These are phyloP conservation scores for Drosophila athabasca DNA, from an alignment of 1,140 invertebrate species.

Conservation along the genomic window DNA sequence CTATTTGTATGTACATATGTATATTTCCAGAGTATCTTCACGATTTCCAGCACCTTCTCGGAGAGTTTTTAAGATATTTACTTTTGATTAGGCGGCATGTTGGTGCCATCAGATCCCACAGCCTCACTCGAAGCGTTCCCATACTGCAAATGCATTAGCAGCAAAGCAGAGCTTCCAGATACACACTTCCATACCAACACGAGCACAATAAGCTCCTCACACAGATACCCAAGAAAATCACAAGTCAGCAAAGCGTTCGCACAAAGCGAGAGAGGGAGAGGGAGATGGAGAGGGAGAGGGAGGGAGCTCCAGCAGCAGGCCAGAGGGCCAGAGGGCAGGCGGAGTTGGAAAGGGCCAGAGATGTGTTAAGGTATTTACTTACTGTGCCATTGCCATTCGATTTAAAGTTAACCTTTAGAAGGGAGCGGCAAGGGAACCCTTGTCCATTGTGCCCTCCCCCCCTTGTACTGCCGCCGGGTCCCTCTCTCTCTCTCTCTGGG, in stretches of 20 bases:
- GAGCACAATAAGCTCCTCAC: slow-evolving; percentile 3
- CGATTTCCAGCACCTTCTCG: slow-evolving; percentile 7
- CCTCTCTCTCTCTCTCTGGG: slow-evolving; percentile 24
- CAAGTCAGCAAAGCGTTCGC: slow-evolving; percentile 64
- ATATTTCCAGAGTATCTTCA: background rate
- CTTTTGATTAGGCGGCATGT: slow-evolving; percentile 31
- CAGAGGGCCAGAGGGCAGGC: slow-evolving; percentile 13
- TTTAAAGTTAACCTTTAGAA: slow-evolving; percentile 71
- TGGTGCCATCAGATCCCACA: slow-evolving; percentile 5
- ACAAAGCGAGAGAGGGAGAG: background rate
- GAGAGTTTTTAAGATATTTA: background rate
- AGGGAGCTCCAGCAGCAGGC: no score
- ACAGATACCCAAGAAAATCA: slow-evolving; percentile 51
- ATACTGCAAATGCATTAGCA: slow-evolving; percentile 36
- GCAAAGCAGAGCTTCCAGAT: slow-evolving; percentile 18
- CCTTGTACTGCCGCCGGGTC: no score
- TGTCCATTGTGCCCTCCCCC: slow-evolving; percentile 36
- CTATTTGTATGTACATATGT: no score
- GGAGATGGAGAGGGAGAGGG: no score
- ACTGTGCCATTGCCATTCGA: slow-evolving; percentile 69
- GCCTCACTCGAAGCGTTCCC: slow-evolving; percentile 26
- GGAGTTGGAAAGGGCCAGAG: background rate
- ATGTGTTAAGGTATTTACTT: slow-evolving; percentile 65
- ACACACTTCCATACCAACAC: slow-evolving; percentile 25
- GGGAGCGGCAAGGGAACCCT: slow-evolving; percentile 19